A percentile compares a stretch with the other conserved stretches of the same genome.
phyloP scores from a whole-genome alignment of 2,797 vertebrate genomes.

The Pristis pectinata region DNA sequence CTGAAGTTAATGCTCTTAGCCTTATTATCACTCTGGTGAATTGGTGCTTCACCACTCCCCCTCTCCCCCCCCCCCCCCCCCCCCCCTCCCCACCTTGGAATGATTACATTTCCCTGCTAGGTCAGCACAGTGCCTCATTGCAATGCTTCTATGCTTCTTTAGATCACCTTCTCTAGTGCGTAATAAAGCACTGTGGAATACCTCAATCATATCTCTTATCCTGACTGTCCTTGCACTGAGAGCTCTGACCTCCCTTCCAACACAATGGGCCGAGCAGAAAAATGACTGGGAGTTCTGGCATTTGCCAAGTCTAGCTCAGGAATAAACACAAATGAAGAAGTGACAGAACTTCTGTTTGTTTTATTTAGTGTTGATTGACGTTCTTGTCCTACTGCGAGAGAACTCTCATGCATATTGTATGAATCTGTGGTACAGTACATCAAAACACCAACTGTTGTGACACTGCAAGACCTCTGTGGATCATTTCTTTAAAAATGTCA shows the following conservation, averaged over 20 bases:
- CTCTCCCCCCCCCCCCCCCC: no score
- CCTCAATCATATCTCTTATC: not conserved
- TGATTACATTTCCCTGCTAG: not conserved
- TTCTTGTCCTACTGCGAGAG: not conserved
- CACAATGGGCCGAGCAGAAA: not conserved
- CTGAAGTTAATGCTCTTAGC: not conserved
- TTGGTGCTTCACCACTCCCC: not conserved
- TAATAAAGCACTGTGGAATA: not conserved
- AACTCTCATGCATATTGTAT: not conserved
- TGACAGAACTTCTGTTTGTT: not conserved
- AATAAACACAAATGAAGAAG: not conserved
- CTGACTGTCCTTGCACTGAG: not conserved
- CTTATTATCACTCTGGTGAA: not conserved
- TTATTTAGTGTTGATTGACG: not conserved
- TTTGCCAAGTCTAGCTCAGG: not conserved
- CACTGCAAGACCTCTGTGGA: not conserved
- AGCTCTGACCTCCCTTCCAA: not conserved
- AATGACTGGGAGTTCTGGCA: not conserved
- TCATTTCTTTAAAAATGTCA: not conserved
- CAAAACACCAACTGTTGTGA: not conserved
- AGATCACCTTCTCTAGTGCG: not conserved
- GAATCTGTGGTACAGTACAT: not conserved
- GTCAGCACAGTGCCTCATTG: not conserved
- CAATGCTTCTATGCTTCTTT: not conserved
- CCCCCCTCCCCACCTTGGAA: not conserved